Evolutionary conservation across 2,888 invertebrate genomes (phyloP).

Genomic region (Ypsolopha scabrella): DNA sequence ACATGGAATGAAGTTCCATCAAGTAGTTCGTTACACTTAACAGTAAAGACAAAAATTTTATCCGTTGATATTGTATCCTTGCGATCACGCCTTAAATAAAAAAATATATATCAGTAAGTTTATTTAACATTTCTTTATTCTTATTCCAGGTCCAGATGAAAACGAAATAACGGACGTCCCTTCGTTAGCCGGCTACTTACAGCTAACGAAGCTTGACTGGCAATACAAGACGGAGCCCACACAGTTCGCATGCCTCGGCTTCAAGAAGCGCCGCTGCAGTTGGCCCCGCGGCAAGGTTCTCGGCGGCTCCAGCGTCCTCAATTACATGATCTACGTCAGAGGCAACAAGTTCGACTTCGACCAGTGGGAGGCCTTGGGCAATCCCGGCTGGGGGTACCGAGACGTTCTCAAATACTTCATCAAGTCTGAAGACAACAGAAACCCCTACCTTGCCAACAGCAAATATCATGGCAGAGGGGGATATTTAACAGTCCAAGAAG

Average conservation of each 20-base stretch:
- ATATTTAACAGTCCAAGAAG: constrained; percentile 82
- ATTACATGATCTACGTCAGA: constrained; percentile 92
- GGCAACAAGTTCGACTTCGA: constrained; percentile 90
- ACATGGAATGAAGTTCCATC: no score
- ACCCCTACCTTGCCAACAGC: constrained; percentile 81
- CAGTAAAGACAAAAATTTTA: no score
- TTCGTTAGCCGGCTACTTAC: constrained; percentile 87
- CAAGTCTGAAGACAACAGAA: constrained; percentile 90
- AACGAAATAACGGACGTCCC: constrained; percentile 91
- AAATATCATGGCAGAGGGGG: constrained; percentile 81
- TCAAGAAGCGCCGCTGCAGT: constrained; percentile 85
- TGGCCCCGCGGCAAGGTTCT: constrained; percentile 92
- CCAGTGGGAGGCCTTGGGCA: constrained; percentile 88
- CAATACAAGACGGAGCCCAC: constrained; percentile 90
- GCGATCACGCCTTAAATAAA: no score
- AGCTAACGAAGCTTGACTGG: constrained; percentile 89
- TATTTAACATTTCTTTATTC: constrained; percentile 3
- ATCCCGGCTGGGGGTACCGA: constrained; percentile 89
- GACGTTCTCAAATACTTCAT: constrained; percentile 89
- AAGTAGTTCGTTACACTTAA: no score
- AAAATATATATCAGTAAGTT: constrained; percentile 1
- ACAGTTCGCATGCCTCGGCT: constrained; percentile 82
- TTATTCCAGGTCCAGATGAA: constrained; percentile 82
- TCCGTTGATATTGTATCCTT: no score
- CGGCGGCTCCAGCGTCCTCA: constrained; percentile 88